Conservation (phyloP, 2,113 vertebrate genomes). For the Albula goreensis region DNA sequence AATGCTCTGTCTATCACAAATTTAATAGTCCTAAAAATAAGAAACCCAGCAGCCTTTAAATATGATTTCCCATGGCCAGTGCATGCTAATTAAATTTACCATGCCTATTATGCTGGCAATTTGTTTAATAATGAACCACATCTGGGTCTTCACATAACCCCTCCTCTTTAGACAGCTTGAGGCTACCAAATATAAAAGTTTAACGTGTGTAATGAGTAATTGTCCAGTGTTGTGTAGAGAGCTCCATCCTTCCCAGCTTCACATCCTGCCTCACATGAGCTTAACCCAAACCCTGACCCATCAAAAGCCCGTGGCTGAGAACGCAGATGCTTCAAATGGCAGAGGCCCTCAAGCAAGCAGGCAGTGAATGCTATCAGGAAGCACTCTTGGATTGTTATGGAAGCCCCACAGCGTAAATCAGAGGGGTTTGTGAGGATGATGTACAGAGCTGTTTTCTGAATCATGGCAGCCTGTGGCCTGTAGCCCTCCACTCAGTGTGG, state of each 20-base stretch:
- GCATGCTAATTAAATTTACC: slow-evolving; percentile 45
- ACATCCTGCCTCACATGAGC: neutral
- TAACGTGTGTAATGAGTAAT: neutral
- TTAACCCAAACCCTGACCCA: neutral
- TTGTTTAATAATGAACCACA: slow-evolving; percentile 36
- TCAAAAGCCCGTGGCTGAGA: neutral
- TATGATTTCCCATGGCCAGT: slow-evolving; percentile 25
- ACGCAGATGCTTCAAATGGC: neutral
- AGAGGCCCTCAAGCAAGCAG: neutral
- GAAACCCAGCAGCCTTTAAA: slow-evolving; percentile 7
- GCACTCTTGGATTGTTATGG: neutral
- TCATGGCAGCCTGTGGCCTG: neutral
- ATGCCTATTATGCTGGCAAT: slow-evolving; percentile 51
- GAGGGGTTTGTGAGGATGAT: too few species aligned
- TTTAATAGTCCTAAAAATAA: neutral
- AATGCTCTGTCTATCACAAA: too few species aligned
- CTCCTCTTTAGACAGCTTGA: slow-evolving; percentile 30
- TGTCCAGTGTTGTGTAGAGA: neutral
- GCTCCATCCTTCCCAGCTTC: neutral
- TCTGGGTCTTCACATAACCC: slow-evolving; percentile 27
- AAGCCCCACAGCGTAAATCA: neutral
- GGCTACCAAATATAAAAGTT: neutral
- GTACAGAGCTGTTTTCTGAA: neutral
- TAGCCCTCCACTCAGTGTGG: neutral
- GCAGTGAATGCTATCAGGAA: neutral